A percentile compares a stretch with the other conserved stretches of the same genome.
Conservation (phyloP, 2,797 vertebrate genomes). For the Lacerta agilis region DNA sequence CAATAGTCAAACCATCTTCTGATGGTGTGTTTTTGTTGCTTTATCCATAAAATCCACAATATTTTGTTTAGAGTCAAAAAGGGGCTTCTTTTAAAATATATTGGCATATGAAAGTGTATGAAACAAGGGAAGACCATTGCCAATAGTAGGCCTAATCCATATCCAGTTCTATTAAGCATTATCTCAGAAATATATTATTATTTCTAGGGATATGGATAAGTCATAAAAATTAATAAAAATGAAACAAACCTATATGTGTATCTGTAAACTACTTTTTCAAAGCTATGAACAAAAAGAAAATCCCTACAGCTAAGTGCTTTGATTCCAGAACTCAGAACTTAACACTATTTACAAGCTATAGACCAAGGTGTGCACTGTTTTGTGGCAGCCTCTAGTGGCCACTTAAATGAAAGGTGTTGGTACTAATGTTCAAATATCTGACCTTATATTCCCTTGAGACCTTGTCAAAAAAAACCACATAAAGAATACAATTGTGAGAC, state of each 20-base stretch:
- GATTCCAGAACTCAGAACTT: conserved; percentile 14
- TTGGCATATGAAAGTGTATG: no score
- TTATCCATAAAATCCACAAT: no score
- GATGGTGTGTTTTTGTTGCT: no score
- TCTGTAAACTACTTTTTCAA: background rate
- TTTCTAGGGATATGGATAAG: background rate
- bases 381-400: conserved; percentile 67
- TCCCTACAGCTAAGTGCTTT: background rate
- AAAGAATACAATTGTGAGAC: background rate
- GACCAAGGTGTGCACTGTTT: background rate
- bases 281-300: background rate
- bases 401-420: background rate
- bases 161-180: no score
- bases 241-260: background rate
- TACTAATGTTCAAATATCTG: conserved; percentile 15
- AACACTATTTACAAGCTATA: background rate
- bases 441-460: conserved; percentile 3
- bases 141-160: no score
- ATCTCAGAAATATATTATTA: no score
- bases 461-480: background rate
- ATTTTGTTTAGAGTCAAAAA: no score
- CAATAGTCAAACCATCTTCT: no score
- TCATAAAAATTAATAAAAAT: background rate
- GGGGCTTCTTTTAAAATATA: no score
- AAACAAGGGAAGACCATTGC: no score